Base-by-base conservation (phyloP, 1,140 invertebrate species). In the Lucilia cuprina region DNA sequence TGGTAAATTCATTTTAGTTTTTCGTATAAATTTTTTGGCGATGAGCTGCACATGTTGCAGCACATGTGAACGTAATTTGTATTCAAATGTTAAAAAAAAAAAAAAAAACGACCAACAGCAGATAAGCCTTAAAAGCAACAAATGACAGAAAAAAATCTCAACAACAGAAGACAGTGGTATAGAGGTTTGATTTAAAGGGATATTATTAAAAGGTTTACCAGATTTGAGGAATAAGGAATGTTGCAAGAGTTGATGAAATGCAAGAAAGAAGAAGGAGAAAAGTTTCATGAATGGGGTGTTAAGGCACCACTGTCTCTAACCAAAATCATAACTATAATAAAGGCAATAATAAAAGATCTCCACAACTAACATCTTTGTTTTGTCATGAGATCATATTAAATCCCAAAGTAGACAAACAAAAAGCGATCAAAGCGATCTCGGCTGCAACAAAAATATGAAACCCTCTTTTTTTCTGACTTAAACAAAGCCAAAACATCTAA, bases 351-450 rank as follows among this genome's bases (percentile, higher is more conserved):
- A 41, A 41, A 8, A 41, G 7, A 41, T 8, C 41, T 8, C 41
- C 19, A 35, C 9, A 34, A 30, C 25, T 30, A 77, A 77, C 14
- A 14, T 34, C 25, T 41, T 41, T 77, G 74, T 77, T 77, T 35
- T 77, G 74, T 77, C 74, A 34, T 77, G 74, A 35, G 14, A 77
- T 77, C 25, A 77, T 77, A 77, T 77, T 77, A 34, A 77, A 77
- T 77, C 34, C 41, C 34, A 35, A 35, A 41, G 30, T n/a, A 34
- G 50, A 55, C 12, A 55, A 55, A 41, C 41, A 41, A 41, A 41
- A 41, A 41, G 41, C 41, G 12, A 21, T 77, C 34, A 77, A 35
- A 77, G 34, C 25, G 7, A 35, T 77, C 74, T 41, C 30, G 7
- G 2, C 2, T 2, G 21, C 25, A 13, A 5, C 4, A 1, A 0